Base-by-base conservation (phyloP, 2,797 vertebrate genomes). In the Pangasius mekongensis region DNA sequence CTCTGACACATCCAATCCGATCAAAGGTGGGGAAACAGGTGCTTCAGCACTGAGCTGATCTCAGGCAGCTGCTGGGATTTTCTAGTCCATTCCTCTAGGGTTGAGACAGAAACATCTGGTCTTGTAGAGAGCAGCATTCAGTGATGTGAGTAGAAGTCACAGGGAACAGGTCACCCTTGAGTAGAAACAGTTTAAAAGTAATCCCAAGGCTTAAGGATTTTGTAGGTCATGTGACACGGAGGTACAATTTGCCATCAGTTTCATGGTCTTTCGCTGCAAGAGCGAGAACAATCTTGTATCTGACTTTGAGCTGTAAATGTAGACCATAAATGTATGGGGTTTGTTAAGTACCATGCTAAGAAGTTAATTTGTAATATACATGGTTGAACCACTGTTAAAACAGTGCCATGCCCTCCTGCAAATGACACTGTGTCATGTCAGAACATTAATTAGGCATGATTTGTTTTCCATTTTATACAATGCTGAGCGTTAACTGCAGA, bases 381-480 rank as follows among this genome's bases (percentile, higher is more conserved):
- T 92, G 91, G 90, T 91, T 93, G 92, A 93, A 92, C 90, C 87
- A 77, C 81, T 22, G 56, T 84, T 92, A 84, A 86, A 90, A 88
- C 69, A 58, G 62, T 22, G 20, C 62, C 14, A 20, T 22, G 60
- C 24, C 30, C 30, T 71, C 36, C 22, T 54, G 78, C 18, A 73
- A 82, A 83, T 83, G 74, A 83, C 33, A 30, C 22, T 33, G 69
- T 86, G 81, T 88, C 83, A 85, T 56, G 74, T 74, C 67, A 47
- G 54, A 92, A 90, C 56, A 47, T 93, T 94, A 94, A 94, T 95
- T 94, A 93, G 92, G 86, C 87, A 87, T 93, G 92, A 95, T 94
- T 91, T 90, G 92, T 93, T 94, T 95, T 89, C 92, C 62, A 87
- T 95, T 95, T 94, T 91, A 92, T 92, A 92, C 89, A 90, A 90